phyloP scores from a whole-genome alignment of 2,888 invertebrate genomes.

The Rhingia rostrata region DNA sequence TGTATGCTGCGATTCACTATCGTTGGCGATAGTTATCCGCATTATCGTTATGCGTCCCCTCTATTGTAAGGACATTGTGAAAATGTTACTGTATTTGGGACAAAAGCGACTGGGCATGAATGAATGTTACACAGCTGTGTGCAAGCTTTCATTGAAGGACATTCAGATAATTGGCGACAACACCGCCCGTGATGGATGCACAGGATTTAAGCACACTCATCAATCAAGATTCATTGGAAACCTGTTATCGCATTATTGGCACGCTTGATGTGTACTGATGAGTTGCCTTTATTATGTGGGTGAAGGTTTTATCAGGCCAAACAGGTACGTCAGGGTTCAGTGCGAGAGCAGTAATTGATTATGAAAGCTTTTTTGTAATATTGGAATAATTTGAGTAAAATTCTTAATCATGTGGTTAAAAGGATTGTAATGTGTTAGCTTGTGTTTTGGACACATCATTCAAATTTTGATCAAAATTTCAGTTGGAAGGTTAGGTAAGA shows the following conservation, averaged over 20 bases:
- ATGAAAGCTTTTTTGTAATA: no score
- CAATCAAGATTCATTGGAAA: conserved; percentile 28
- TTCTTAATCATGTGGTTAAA: no score
- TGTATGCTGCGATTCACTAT: conserved; percentile 11
- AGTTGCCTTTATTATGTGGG: not conserved
- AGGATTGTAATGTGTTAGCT: no score
- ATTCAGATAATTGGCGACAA: conserved; percentile 13
- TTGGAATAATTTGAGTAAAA: no score
- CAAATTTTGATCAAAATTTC: no score
- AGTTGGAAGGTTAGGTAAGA: no score
- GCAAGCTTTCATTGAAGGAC: conserved; percentile 7
- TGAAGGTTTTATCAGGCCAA: not conserved
- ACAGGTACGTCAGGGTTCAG: no score
- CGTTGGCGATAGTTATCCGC: conserved; percentile 7
- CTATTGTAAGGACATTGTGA: not conserved
- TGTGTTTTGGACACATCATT: no score
- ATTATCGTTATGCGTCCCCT: conserved; percentile 6
- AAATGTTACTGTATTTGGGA: conserved; percentile 4
- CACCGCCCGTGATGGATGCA: not conserved
- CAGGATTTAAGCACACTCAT: conserved; percentile 13
- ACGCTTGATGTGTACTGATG: conserved; percentile 1
- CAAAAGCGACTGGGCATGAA: conserved; percentile 2
- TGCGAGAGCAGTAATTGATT: no score
- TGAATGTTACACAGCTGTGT: not conserved
- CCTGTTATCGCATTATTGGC: conserved; percentile 15